A percentile compares a stretch with the other conserved stretches of the same genome.
phyloP scores from a whole-genome alignment of 1,140 invertebrate species.

The Drosophila varians region DNA sequence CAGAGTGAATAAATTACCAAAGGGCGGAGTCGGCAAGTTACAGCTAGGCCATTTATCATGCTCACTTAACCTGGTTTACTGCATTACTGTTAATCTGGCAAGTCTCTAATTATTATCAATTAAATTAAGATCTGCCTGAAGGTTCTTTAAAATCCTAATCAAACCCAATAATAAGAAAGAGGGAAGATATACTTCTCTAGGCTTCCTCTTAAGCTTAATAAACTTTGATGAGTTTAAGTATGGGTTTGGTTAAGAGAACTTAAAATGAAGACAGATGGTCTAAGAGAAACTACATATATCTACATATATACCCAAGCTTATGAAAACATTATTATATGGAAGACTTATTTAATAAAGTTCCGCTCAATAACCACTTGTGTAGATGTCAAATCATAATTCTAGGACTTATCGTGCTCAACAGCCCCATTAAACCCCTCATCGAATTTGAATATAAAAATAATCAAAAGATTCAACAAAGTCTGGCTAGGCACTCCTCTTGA shows the following conservation, averaged over 20 bases:
- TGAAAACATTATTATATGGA: too few relatives aligned
- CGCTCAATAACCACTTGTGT: background rate
- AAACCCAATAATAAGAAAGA: background rate
- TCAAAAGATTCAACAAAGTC: background rate
- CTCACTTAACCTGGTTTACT: slow-evolving; percentile 28
- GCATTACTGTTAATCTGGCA: slow-evolving; percentile 10
- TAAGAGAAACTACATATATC: background rate
- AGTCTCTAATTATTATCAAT: slow-evolving; percentile 12
- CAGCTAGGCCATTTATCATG: slow-evolving; percentile 33
- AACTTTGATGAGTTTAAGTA: slow-evolving; percentile 1
- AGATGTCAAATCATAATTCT: slow-evolving; percentile 8
- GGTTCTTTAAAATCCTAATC: background rate
- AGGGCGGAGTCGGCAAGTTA: slow-evolving; percentile 17
- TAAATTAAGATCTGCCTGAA: slow-evolving; percentile 2
- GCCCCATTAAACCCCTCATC: background rate
- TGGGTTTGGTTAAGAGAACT: background rate
- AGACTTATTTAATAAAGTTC: too few relatives aligned
- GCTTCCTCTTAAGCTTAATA: background rate
- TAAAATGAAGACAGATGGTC: background rate
- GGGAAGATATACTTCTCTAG: background rate
- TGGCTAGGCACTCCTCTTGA: background rate
- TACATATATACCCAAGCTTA: background rate
- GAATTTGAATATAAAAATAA: slow-evolving; percentile 27
- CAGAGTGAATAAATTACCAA: slow-evolving; percentile 10
- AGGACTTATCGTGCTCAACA: slow-evolving; percentile 3